Percentiles rank a stretch among this genome's conserved stretches.
phyloP scores from a whole-genome alignment of 2,797 vertebrate species.

The Potorous gilbertii region DNA sequence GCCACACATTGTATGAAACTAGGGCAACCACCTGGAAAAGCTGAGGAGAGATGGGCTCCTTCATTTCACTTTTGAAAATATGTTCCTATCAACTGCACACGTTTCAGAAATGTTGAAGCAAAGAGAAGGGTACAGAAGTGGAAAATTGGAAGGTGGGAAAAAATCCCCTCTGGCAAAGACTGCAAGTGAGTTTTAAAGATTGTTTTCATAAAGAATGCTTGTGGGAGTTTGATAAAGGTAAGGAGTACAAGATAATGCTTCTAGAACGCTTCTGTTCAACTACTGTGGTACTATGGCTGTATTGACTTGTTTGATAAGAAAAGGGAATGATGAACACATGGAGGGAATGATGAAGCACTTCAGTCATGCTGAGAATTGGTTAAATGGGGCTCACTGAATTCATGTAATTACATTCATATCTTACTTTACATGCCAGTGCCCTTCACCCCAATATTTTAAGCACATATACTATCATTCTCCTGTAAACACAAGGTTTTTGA shows the following conservation, averaged over 20 bases:
- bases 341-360: conserved; percentile 48
- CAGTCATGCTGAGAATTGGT: neutral
- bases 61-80: conserved; percentile 67
- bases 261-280: conserved; percentile 46
- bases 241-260: conserved; percentile 30
- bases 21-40: conserved; percentile 73
- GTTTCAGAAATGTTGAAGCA: conserved; percentile 67
- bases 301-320: conserved; percentile 73
- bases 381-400: conserved; percentile 41
- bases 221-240: conserved; percentile 70
- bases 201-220: conserved; percentile 59
- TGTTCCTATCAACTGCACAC: conserved; percentile 79
- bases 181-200: conserved; percentile 77
- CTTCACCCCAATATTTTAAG: neutral
- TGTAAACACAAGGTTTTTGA: conserved; percentile 16
- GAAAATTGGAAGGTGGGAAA: conserved; percentile 72
- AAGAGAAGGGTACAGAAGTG: conserved; percentile 75
- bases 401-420: conserved; percentile 11
- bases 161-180: conserved; percentile 69
- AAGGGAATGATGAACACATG: conserved; percentile 68
- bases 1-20: conserved; percentile 52
- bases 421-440: conserved; percentile 23
- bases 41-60: conserved; percentile 19
- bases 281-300: conserved; percentile 49
- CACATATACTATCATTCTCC: too few species aligned